These are phyloP conservation scores for Drosophila anomalata DNA, from an alignment of 2,888 invertebrate species.

Conservation along the genomic window DNA sequence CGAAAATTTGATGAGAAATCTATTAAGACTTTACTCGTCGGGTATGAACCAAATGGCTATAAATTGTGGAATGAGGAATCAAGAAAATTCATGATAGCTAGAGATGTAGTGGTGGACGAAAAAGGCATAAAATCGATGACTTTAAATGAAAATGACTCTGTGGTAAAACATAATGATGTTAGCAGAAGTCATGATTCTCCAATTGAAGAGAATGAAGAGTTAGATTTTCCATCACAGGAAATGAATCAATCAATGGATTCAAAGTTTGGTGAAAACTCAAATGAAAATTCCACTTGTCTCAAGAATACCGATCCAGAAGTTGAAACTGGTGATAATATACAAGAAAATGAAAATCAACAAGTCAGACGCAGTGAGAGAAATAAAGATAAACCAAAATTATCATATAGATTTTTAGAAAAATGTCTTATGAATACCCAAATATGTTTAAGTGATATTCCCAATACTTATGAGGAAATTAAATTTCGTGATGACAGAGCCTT, in stretches of 20 bases:
- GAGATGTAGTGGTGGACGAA: no score
- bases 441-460: background rate
- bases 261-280: background rate
- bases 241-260: background rate
- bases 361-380: background rate
- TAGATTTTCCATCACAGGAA: no score
- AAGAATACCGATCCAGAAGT: conserved; percentile 3
- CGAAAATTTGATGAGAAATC: conserved; percentile 57
- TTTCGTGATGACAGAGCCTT: no score
- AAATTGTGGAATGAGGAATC: conserved; percentile 4
- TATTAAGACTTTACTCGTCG: conserved; percentile 30
- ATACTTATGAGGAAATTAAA: no score
- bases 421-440: background rate
- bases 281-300: conserved; percentile 4
- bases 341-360: conserved; percentile 1
- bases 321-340: conserved; percentile 10
- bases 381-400: conserved; percentile 4
- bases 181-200: no score
- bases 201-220: no score
- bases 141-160: no score
- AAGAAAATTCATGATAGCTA: background rate
- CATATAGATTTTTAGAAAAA: conserved; percentile 7
- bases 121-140: no score
- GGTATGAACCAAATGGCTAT: conserved; percentile 1
- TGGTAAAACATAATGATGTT: no score